phyloP scores from a whole-genome alignment of 2,888 invertebrate species.

The Thymelicus sylvestris region DNA sequence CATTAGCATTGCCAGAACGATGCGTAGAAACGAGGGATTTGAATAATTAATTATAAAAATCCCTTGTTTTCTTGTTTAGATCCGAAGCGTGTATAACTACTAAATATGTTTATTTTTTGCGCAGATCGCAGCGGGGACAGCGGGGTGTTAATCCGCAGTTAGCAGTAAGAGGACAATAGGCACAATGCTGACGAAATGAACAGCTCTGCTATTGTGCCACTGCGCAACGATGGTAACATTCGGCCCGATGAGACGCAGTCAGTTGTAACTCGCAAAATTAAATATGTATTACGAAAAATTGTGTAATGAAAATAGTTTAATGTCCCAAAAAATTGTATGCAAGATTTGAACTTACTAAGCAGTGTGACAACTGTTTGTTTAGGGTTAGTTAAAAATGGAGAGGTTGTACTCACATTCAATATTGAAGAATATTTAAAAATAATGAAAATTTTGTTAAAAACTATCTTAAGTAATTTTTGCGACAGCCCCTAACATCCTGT shows the following conservation, averaged over 20 bases:
- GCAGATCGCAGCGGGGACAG: slow-evolving; percentile 43
- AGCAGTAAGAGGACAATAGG: slow-evolving; percentile 15
- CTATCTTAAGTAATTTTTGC: too few relatives aligned
- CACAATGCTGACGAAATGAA: slow-evolving; percentile 24
- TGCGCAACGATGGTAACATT: slow-evolving; percentile 53
- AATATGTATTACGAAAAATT: background rate
- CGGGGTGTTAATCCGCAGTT: slow-evolving; percentile 40
- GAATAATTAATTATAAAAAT: background rate
- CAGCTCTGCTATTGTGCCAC: slow-evolving; percentile 41
- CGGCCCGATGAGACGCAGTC: slow-evolving; percentile 37
- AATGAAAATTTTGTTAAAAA: too few relatives aligned
- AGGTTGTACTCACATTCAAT: too few relatives aligned
- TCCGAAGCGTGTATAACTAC: background rate
- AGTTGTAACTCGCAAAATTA: slow-evolving; percentile 46
- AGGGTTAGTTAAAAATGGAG: too few relatives aligned
- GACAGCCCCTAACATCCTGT: too few relatives aligned
- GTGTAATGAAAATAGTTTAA: too few relatives aligned
- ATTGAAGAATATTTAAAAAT: too few relatives aligned
- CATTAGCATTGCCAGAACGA: too few relatives aligned
- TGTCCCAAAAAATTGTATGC: too few relatives aligned
- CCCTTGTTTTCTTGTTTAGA: background rate
- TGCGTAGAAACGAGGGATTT: too few relatives aligned
- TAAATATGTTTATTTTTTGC: slow-evolving; percentile 18
- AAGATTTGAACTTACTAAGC: too few relatives aligned
- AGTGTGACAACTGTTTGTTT: too few relatives aligned